A percentile compares a stretch with the other conserved stretches of the same genome.
Evolutionary conservation across 2,888 invertebrate genomes (phyloP).

Genomic region (Litoditis marina): DNA sequence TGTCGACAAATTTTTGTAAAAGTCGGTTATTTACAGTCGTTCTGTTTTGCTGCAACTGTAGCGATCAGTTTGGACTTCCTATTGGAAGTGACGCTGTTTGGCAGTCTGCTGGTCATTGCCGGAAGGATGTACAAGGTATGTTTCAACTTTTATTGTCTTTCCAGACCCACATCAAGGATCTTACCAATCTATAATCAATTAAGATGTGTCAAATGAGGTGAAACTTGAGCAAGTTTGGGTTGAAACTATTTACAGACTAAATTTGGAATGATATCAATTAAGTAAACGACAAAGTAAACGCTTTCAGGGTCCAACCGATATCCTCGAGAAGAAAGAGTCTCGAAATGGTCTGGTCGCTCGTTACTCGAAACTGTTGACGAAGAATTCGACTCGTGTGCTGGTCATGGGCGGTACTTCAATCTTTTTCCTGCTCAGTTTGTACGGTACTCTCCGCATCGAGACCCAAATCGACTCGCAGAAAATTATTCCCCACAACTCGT

Average conservation of each 20-base stretch:
- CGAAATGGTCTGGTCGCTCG: neutral
- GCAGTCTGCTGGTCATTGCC: slow-evolving; percentile 20
- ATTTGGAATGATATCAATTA: too few relatives aligned
- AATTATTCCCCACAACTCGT: slow-evolving; percentile 27
- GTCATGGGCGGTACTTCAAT: slow-evolving; percentile 5
- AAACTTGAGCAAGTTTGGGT: too few relatives aligned
- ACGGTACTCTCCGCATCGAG: slow-evolving; percentile 18
- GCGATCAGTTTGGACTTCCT: slow-evolving; percentile 28
- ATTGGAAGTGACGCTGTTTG: slow-evolving; percentile 28
- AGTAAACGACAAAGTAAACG: neutral
- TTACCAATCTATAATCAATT: too few relatives aligned
- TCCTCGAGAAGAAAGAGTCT: neutral
- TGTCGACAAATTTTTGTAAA: too few relatives aligned
- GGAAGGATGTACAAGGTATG: too few relatives aligned
- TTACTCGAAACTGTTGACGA: slow-evolving; percentile 14
- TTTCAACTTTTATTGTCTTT: too few relatives aligned
- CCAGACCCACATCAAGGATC: too few relatives aligned
- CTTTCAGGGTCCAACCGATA: neutral
- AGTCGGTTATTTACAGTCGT: slow-evolving; percentile 8
- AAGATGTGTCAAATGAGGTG: too few relatives aligned
- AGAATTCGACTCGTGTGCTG: neutral
- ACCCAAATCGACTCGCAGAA: slow-evolving; percentile 24
- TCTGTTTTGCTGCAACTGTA: slow-evolving; percentile 26
- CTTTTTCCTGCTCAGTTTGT: slow-evolving; percentile 18
- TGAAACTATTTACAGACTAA: too few relatives aligned